These are phyloP conservation scores for Pocota personata DNA, from an alignment of 2,888 invertebrate genomes.

Conservation along the genomic window DNA sequence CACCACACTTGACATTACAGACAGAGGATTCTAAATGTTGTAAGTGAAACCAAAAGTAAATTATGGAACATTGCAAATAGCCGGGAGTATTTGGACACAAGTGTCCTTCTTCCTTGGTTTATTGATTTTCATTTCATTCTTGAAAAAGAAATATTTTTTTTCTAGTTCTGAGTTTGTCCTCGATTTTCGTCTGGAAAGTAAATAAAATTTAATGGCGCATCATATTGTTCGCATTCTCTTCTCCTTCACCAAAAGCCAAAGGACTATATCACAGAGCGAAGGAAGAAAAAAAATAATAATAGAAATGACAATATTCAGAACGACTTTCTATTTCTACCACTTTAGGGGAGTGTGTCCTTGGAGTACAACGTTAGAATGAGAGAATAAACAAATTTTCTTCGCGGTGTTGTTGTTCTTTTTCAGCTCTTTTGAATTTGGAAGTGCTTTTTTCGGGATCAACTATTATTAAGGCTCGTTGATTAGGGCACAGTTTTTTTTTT, in stretches of 20 bases:
- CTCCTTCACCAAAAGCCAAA: not conserved
- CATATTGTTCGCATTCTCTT: not conserved
- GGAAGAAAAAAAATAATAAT: not conserved
- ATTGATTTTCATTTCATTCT: constrained; percentile 20
- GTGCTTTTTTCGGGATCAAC: constrained; percentile 13
- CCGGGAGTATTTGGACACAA: not conserved
- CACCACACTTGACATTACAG: not conserved
- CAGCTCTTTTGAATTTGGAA: constrained; percentile 5
- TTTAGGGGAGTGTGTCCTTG: not conserved
- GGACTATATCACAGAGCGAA: not conserved
- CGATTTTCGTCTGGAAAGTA: constrained; percentile 23
- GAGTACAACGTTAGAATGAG: not conserved
- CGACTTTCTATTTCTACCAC: not conserved
- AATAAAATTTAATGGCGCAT: constrained; percentile 55
- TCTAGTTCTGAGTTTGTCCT: not conserved
- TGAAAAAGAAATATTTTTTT: not conserved
- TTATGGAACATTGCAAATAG: not conserved
- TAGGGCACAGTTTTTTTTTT: not conserved
- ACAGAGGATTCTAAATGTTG: not conserved
- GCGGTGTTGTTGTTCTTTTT: constrained; percentile 1
- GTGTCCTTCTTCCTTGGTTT: constrained; percentile 7
- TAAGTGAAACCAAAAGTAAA: not conserved
- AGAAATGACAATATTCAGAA: constrained; percentile 2
- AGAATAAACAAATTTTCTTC: constrained; percentile 30
- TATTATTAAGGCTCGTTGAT: not conserved